These are phyloP conservation scores for Rhyacophila brunnea DNA, from an alignment of 1,140 invertebrate genomes.

Conservation along the genomic window DNA sequence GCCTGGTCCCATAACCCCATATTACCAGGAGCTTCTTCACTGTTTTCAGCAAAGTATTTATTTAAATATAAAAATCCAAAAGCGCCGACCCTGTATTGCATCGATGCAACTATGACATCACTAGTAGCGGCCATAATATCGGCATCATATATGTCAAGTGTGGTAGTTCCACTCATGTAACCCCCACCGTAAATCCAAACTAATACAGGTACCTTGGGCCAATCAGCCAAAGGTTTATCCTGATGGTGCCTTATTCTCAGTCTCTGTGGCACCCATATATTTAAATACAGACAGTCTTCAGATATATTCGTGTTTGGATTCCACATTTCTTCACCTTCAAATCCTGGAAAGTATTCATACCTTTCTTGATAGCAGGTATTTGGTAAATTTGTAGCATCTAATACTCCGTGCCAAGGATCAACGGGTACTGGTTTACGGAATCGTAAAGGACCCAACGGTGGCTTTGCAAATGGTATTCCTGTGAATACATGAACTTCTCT, in stretches of 20 bases:
- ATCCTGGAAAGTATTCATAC: conserved; percentile 85
- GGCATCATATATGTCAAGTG: conserved; percentile 86
- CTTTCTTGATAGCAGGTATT: conserved; percentile 84
- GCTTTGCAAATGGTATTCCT: conserved; percentile 94
- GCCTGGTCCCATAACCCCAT: conserved; percentile 90
- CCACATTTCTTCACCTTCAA: conserved; percentile 93
- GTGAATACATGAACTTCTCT: conserved; percentile 85
- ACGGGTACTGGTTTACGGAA: conserved; percentile 84
- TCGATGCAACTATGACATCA: conserved; percentile 83
- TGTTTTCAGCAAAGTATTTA: conserved; percentile 64
- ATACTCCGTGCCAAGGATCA: conserved; percentile 81
- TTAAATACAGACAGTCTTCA: conserved; percentile 92
- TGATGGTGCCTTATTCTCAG: conserved; percentile 66
- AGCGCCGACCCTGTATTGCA: conserved; percentile 87
- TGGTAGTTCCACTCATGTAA: conserved; percentile 88
- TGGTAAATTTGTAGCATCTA: conserved; percentile 74
- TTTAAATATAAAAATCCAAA: conserved; percentile 88
- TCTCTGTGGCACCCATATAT: conserved; percentile 86
- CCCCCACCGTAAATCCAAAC: conserved; percentile 94
- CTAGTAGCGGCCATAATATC: conserved; percentile 79
- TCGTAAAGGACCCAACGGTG: conserved; percentile 81
- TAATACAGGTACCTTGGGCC: conserved; percentile 71
- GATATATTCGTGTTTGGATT: conserved; percentile 90
- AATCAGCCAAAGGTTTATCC: conserved; percentile 54
- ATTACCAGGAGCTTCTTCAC: conserved; percentile 71